Percentiles rank a stretch among this genome's conserved stretches.
Conservation (phyloP, 2,797 vertebrate genomes). For the Centroberyx gerrardi region DNA sequence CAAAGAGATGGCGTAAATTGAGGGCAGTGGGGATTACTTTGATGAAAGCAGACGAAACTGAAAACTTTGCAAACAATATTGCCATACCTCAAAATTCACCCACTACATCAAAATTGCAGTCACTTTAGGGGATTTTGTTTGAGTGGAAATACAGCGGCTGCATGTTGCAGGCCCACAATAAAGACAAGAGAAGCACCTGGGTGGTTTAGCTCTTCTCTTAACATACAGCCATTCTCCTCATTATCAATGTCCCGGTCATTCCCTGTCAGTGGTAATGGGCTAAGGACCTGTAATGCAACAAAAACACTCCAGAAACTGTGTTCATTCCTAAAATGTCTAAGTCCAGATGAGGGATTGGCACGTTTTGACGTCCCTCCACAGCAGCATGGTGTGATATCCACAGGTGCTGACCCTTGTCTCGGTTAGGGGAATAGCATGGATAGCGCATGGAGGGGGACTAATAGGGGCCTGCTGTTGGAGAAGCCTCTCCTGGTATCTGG, state of each 20-base stretch:
- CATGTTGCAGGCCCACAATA: neutral
- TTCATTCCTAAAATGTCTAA: constrained; percentile 54
- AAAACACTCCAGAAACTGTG: constrained; percentile 38
- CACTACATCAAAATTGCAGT: constrained; percentile 9
- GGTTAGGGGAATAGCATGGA: constrained; percentile 50
- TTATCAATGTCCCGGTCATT: neutral
- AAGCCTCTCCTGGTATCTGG: constrained; percentile 47
- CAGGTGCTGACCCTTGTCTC: constrained; percentile 73
- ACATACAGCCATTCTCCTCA: neutral
- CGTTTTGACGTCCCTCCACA: constrained; percentile 69
- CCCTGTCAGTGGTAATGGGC: constrained; percentile 40
- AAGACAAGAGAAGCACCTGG: constrained; percentile 25
- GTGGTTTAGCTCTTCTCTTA: constrained; percentile 29
- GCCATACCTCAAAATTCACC: constrained; percentile 37
- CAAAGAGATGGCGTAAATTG: constrained; percentile 33
- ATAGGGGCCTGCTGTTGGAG: constrained; percentile 58
- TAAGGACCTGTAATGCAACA: constrained; percentile 40
- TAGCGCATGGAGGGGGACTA: constrained; percentile 43
- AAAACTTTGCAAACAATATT: constrained; percentile 56
- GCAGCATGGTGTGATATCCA: constrained; percentile 57
- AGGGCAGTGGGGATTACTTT: constrained; percentile 34
- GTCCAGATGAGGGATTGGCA: constrained; percentile 45
- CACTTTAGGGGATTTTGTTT: neutral
- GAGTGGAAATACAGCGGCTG: neutral
- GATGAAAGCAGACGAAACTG: constrained; percentile 38